phyloP scores from a whole-genome alignment of 2,113 vertebrate species.

The Oncorhynchus nerka region DNA sequence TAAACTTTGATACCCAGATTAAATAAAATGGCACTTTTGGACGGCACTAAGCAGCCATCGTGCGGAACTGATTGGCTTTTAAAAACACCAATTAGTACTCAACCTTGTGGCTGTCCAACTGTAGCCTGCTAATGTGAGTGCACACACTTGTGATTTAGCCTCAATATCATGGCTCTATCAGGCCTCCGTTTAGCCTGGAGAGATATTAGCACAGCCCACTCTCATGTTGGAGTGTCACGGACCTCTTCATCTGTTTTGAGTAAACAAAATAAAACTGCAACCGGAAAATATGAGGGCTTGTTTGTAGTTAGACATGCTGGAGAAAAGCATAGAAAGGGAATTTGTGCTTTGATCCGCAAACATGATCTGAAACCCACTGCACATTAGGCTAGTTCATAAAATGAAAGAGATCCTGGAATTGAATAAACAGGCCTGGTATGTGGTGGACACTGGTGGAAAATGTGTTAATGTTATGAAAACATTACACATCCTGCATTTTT shows the following conservation, averaged over 20 bases:
- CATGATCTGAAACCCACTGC: background rate
- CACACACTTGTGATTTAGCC: conserved; percentile 39
- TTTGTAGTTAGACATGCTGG: background rate
- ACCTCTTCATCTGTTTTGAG: conserved; percentile 1
- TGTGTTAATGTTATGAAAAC: background rate
- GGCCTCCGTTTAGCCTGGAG: conserved; percentile 22
- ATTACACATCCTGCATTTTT: background rate
- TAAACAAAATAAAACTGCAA: conserved; percentile 10
- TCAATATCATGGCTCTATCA: conserved; percentile 33
- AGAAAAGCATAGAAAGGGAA: background rate
- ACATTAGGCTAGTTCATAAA: background rate
- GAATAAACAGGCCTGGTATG: background rate
- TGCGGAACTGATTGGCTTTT: conserved; percentile 49
- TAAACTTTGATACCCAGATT: conserved; percentile 10
- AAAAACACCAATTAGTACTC: conserved; percentile 55
- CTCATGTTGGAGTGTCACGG: background rate
- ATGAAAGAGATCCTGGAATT: background rate
- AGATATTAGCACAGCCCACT: conserved; percentile 20
- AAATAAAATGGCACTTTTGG: conserved; percentile 36
- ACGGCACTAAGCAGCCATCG: conserved; percentile 38
- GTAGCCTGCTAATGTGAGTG: conserved; percentile 31
- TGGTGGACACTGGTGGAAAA: background rate
- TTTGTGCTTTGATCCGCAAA: background rate
- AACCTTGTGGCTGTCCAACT: conserved; percentile 45
- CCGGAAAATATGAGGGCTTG: background rate